A percentile compares a stretch with the other conserved stretches of the same genome.
Evolutionary conservation across 2,113 vertebrate species (phyloP).

Genomic region (Hiodon alosoides): DNA sequence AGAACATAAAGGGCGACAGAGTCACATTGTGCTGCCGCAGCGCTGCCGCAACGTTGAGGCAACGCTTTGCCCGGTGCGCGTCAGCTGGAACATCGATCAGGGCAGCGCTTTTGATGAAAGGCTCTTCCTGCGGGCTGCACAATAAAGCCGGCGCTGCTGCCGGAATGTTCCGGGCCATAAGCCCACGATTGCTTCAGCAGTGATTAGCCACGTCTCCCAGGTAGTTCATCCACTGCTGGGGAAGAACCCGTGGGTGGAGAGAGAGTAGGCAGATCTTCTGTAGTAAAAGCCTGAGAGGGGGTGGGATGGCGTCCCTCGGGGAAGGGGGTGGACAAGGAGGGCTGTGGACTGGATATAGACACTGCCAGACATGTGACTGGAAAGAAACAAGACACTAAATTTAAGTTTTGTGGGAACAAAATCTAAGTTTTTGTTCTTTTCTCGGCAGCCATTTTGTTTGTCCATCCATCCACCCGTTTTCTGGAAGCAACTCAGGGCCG

Average conservation of each 20-base stretch:
- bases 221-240: conserved; percentile 51
- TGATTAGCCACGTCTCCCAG: conserved; percentile 55
- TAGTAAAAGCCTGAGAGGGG: conserved; percentile 51
- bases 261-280: conserved; percentile 55
- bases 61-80: not conserved
- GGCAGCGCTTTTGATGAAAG: conserved; percentile 8
- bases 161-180: conserved; percentile 50
- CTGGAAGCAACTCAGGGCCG: too few species aligned
- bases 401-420: too few species aligned
- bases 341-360: too few species aligned
- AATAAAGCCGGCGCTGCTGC: conserved; percentile 54
- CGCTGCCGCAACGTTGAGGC: not conserved
- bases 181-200: conserved; percentile 53
- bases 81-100: conserved; percentile 5
- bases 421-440: too few species aligned
- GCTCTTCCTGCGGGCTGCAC: conserved; percentile 36
- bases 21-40: too few species aligned
- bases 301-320: conserved; percentile 23
- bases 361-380: too few species aligned
- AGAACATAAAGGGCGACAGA: conserved; percentile 36
- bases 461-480: too few species aligned
- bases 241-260: conserved; percentile 47
- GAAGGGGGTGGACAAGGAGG: not conserved
- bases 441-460: too few species aligned
- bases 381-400: too few species aligned